These are phyloP conservation scores for Heliconius aoede DNA, from an alignment of 2,888 invertebrate species.

Conservation along the genomic window DNA sequence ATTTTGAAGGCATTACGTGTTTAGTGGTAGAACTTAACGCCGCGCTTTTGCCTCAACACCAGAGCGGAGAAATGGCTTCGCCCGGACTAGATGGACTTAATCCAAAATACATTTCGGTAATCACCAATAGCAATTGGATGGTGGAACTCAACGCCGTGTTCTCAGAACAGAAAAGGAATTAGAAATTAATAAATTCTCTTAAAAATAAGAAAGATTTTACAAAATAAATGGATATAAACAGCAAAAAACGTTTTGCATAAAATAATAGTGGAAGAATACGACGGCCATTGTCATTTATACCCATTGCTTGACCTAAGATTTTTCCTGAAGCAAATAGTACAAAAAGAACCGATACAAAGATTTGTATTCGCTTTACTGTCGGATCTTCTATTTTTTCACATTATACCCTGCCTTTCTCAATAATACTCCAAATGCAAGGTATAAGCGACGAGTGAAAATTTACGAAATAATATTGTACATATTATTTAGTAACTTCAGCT, in stretches of 20 bases:
- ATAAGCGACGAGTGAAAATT: conserved; percentile 27
- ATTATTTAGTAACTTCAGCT: no score
- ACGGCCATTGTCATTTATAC: conserved; percentile 25
- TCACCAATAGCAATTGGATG: no score
- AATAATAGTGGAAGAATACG: neutral
- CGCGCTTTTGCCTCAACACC: no score
- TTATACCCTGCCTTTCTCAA: conserved; percentile 38
- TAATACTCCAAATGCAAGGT: conserved; percentile 37
- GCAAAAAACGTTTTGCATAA: neutral
- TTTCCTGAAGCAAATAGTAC: conserved; percentile 26
- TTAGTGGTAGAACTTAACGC: no score
- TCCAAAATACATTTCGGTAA: no score
- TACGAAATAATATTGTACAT: no score
- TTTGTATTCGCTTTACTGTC: conserved; percentile 45
- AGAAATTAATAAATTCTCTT: neutral
- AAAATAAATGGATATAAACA: neutral
- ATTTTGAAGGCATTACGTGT: no score
- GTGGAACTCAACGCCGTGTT: neutral
- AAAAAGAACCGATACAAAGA: conserved; percentile 40
- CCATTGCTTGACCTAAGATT: conserved; percentile 31
- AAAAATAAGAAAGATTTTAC: neutral
- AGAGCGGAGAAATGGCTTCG: no score
- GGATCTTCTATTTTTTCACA: conserved; percentile 44
- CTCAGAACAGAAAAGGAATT: neutral
- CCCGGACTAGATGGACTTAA: no score